These are phyloP conservation scores for Urocynchramus pylzowi DNA, from an alignment of 2,113 vertebrate species.

Conservation along the genomic window DNA sequence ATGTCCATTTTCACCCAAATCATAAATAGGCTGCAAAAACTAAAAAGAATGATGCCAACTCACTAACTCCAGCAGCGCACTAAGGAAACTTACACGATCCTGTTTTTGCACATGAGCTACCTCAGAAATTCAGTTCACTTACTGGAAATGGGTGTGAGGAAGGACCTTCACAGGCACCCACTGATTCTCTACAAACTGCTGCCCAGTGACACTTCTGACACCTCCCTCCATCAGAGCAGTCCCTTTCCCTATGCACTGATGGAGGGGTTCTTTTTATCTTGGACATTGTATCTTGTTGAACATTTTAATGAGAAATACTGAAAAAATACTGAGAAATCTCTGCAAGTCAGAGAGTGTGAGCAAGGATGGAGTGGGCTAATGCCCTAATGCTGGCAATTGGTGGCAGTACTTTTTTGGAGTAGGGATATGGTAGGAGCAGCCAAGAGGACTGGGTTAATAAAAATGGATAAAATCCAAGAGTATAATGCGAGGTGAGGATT, in stretches of 20 bases:
- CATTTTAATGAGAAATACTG: background rate
- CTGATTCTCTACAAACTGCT: background rate
- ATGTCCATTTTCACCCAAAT: background rate
- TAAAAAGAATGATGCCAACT: background rate
- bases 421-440: background rate
- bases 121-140: background rate
- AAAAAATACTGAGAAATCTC: no score
- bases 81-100: background rate
- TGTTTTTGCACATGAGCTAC: background rate
- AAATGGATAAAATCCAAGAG: background rate
- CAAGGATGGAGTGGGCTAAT: background rate
- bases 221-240: background rate
- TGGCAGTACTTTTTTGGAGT: background rate
- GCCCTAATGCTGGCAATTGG: background rate
- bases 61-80: background rate
- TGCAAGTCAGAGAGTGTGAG: background rate
- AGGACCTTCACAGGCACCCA: background rate
- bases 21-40: background rate
- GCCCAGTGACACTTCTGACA: background rate
- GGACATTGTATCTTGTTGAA: background rate
- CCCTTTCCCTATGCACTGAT: background rate
- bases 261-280: background rate
- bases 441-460: background rate
- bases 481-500: background rate
- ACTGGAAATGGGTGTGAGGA: background rate